Percentiles rank a stretch among this genome's conserved stretches.
Evolutionary conservation across 2,888 invertebrate species (phyloP).

Genomic region (Luperina nickerlii): DNA sequence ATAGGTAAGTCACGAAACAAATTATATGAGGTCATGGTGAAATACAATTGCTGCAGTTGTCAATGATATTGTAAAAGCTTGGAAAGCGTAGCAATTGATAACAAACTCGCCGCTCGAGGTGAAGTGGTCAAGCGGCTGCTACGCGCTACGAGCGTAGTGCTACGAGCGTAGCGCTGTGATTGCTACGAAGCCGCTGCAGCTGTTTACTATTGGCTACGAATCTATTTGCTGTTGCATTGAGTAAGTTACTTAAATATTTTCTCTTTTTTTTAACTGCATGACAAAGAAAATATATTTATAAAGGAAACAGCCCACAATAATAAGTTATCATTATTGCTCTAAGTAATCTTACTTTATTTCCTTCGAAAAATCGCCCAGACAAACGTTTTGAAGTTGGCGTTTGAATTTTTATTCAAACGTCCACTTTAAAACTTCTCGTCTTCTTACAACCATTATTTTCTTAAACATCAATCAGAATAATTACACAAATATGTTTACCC

Average conservation of each 20-base stretch:
- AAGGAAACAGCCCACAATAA: not conserved
- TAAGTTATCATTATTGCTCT: not conserved
- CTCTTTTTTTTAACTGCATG: not conserved
- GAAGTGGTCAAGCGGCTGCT: constrained; percentile 9
- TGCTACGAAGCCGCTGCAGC: constrained; percentile 6
- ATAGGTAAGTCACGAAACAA: not conserved
- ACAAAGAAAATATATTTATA: not conserved
- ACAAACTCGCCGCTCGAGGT: not conserved
- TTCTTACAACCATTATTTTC: constrained; percentile 49
- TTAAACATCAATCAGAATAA: constrained; percentile 66
- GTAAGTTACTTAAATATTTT: not conserved
- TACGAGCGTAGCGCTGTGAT: constrained; percentile 21
- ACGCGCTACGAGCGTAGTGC: constrained; percentile 12
- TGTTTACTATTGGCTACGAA: not conserved
- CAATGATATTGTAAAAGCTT: not conserved
- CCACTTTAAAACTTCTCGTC: constrained; percentile 30
- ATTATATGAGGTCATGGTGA: too few relatives aligned
- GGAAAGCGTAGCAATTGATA: not conserved
- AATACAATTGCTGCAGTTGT: not conserved
- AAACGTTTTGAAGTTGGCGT: too few relatives aligned
- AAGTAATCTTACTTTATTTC: not conserved
- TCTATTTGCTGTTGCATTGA: not conserved
- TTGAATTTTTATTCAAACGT: not conserved
- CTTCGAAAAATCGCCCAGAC: not conserved
- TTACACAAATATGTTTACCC: constrained; percentile 67